phyloP scores from a whole-genome alignment of 2,888 invertebrate genomes.

The Theodoxus fluviatilis region DNA sequence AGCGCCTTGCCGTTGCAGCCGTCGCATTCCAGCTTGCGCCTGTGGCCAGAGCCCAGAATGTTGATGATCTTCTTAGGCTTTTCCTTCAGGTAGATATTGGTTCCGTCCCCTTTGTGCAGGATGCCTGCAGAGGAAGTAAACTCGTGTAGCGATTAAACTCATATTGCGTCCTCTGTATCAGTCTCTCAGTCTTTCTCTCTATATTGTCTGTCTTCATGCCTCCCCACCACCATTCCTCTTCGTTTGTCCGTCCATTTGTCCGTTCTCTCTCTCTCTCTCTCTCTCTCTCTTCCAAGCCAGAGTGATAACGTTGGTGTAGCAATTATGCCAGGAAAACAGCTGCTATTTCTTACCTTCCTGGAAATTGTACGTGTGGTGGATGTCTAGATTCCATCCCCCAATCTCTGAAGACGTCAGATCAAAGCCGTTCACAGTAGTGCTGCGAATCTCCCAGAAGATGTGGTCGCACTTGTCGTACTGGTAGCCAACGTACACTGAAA shows the following conservation, averaged over 20 bases:
- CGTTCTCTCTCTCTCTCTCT: no score
- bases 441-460: slow-evolving; percentile 94
- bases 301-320: no score
- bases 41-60: slow-evolving; percentile 66
- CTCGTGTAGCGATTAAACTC: background rate
- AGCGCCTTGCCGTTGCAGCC: slow-evolving; percentile 75
- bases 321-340: no score
- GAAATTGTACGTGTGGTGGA: slow-evolving; percentile 98
- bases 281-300: no score
- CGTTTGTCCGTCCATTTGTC: no score
- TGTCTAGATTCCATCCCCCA: slow-evolving; percentile 96
- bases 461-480: slow-evolving; percentile 85
- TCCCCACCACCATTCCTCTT: no score
- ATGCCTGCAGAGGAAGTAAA: slow-evolving; percentile 73
- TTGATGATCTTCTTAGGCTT: slow-evolving; percentile 90
- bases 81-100: slow-evolving; percentile 86
- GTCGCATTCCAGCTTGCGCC: slow-evolving; percentile 81
- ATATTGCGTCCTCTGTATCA: background rate
- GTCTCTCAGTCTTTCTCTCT: background rate
- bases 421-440: slow-evolving; percentile 91
- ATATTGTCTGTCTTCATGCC: background rate
- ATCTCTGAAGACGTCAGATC: slow-evolving; percentile 96
- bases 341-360: slow-evolving; percentile 91
- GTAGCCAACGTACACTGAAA: slow-evolving; percentile 80
- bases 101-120: slow-evolving; percentile 96